These are phyloP conservation scores for Rallus limicola DNA, from an alignment of 2,113 vertebrate species.

Conservation along the genomic window DNA sequence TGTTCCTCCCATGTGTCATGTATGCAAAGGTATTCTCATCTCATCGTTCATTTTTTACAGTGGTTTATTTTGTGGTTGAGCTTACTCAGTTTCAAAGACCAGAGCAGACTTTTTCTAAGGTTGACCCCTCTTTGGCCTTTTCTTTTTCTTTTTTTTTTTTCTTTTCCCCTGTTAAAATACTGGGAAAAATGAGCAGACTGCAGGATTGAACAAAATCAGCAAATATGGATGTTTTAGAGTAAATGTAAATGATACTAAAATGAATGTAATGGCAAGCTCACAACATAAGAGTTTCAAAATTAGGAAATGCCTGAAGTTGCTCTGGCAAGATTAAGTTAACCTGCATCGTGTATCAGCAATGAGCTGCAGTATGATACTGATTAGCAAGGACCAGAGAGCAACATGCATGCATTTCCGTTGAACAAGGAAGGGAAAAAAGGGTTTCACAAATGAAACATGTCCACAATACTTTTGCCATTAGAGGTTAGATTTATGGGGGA, in stretches of 20 bases:
- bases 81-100: conserved; percentile 16
- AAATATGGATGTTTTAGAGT: neutral
- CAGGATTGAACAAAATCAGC: neutral
- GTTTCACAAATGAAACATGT: neutral
- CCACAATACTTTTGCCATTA: neutral
- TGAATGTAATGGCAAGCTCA: neutral
- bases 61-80: conserved; percentile 64
- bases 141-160: neutral
- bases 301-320: neutral
- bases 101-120: neutral
- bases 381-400: neutral
- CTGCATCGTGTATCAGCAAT: neutral
- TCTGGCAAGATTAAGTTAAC: neutral
- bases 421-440: neutral
- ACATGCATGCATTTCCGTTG: neutral
- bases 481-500: neutral
- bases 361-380: neutral
- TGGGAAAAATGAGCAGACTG: neutral
- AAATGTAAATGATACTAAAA: neutral
- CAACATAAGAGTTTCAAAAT: neutral
- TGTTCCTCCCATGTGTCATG: neutral
- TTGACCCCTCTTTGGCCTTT: conserved; percentile 15
- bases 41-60: conserved; percentile 41
- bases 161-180: neutral
- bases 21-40: conserved; percentile 44